Conservation (phyloP, 2,113 vertebrate species). For the Crotalus tigris region DNA sequence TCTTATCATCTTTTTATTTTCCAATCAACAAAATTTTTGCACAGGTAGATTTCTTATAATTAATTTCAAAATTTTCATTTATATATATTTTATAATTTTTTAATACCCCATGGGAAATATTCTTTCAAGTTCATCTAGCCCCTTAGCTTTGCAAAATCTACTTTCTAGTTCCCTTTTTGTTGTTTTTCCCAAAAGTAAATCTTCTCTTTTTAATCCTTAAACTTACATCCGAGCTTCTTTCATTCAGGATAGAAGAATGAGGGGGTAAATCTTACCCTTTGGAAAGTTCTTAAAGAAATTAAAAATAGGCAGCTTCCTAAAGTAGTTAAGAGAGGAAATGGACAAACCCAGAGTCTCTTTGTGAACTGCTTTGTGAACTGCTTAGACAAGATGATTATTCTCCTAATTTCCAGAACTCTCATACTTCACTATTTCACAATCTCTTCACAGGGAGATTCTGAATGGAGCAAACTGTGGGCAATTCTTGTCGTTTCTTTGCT, state of each 20-base stretch:
- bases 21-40: no score
- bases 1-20: no score
- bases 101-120: neutral
- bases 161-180: neutral
- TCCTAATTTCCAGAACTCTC: neutral
- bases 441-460: neutral
- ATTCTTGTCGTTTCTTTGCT: neutral
- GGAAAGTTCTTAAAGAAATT: neutral
- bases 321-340: neutral
- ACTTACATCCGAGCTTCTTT: neutral
- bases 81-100: no score
- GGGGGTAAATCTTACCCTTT: neutral
- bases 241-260: neutral
- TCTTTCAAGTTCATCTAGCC: neutral
- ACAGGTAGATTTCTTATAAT: no score
- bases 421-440: neutral
- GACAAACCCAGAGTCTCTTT: neutral
- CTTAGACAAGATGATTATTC: neutral
- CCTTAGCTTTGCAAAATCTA: neutral
- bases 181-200: neutral
- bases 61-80: no score
- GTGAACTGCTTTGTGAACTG: neutral
- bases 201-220: neutral
- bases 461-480: neutral
- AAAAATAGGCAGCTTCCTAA: neutral